phyloP scores from a whole-genome alignment of 2,888 invertebrate genomes.

The Mellilla xanthometata region DNA sequence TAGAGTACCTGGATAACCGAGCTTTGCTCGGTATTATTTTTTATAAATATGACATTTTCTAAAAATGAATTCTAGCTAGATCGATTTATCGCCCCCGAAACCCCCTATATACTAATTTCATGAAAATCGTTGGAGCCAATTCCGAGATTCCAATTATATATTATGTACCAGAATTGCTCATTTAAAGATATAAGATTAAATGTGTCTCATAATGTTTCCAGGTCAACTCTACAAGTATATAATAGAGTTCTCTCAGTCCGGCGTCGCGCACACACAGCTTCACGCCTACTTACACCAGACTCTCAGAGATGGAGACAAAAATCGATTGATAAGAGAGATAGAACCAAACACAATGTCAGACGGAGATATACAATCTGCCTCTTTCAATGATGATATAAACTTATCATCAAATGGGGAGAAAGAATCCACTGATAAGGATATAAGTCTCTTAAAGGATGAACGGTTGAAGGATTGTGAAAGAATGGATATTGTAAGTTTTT shows the following conservation, averaged over 20 bases:
- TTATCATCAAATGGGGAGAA: background rate
- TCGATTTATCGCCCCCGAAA: no score
- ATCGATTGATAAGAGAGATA: background rate
- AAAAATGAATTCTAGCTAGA: no score
- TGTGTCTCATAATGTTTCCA: no score
- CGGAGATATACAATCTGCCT: background rate
- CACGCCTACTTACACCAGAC: slow-evolving; percentile 76
- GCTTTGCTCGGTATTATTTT: no score
- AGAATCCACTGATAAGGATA: background rate
- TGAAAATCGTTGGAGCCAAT: no score
- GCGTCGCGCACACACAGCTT: slow-evolving; percentile 58
- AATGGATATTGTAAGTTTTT: slow-evolving; percentile 49
- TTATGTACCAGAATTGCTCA: no score
- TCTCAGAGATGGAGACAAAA: slow-evolving; percentile 42
- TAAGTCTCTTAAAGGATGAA: background rate
- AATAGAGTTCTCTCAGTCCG: slow-evolving; percentile 60
- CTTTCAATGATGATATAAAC: background rate
- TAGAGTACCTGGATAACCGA: no score
- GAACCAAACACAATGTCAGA: background rate
- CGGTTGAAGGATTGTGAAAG: slow-evolving; percentile 10
- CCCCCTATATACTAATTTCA: no score
- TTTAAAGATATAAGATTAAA: no score
- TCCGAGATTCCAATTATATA: no score
- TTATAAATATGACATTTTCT: no score
- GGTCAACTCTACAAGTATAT: slow-evolving; percentile 83